Conservation (phyloP, 2,113 vertebrate species). For the Semnornis frantzii region DNA sequence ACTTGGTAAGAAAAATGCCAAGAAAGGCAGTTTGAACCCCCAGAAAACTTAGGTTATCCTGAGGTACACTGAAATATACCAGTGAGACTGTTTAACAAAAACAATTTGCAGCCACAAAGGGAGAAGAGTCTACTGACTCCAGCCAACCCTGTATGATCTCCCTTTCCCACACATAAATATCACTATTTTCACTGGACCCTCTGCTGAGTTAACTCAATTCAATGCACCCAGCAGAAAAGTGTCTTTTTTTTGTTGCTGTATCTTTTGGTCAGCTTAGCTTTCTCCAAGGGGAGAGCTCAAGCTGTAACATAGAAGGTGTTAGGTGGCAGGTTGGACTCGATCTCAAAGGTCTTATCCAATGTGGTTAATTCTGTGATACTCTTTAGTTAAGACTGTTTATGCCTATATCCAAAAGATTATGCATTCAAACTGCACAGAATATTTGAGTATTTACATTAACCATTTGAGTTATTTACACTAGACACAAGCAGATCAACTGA, state of each 20-base stretch:
- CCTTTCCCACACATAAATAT: background rate
- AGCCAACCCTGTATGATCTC: background rate
- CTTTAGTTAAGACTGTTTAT: background rate
- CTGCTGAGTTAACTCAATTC: background rate
- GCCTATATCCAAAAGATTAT: background rate
- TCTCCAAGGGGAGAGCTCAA: background rate
- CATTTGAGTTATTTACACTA: background rate
- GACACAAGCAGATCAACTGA: background rate
- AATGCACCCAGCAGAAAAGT: background rate
- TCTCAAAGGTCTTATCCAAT: too few species aligned
- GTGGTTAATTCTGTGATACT: background rate
- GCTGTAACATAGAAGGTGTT: background rate
- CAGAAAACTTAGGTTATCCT: background rate
- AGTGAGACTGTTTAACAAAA: background rate
- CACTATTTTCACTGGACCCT: background rate
- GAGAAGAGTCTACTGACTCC: background rate
- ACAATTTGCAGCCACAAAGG: background rate
- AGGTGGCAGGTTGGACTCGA: too few species aligned
- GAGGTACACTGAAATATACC: background rate
- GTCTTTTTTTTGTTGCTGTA: background rate
- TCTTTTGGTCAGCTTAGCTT: background rate
- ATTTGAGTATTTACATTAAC: background rate
- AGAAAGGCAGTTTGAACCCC: background rate
- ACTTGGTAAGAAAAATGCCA: background rate
- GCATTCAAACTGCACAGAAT: background rate